These are phyloP conservation scores for Chaetophractus vellerosus DNA, from an alignment of 2,797 vertebrate genomes.

Conservation along the genomic window DNA sequence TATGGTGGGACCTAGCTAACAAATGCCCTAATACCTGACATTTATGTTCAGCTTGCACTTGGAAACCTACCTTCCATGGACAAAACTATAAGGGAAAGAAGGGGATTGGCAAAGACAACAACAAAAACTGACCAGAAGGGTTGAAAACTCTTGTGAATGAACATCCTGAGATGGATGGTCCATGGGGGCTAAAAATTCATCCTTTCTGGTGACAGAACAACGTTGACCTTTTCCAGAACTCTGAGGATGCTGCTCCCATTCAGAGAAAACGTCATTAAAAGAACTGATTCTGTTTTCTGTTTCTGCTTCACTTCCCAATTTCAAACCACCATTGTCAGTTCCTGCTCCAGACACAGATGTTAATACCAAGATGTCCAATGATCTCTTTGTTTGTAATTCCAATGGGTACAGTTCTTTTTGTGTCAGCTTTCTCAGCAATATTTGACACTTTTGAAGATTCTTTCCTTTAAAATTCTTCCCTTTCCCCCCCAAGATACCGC, in stretches of 20 bases:
- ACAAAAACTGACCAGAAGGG: neutral
- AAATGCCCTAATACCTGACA: neutral
- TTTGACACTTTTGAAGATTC: neutral
- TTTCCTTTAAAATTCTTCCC: neutral
- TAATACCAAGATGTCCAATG: neutral
- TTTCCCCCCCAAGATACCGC: neutral
- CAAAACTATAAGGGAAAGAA: neutral
- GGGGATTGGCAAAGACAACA: neutral
- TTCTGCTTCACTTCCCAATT: neutral
- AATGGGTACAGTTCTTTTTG: neutral
- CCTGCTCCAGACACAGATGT: neutral
- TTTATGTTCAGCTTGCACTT: neutral
- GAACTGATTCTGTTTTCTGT: neutral
- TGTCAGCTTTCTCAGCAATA: neutral
- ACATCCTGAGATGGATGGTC: neutral
- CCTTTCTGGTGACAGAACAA: neutral
- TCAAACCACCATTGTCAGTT: neutral
- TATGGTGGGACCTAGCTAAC: rapidly evolving
- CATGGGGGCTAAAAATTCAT: neutral
- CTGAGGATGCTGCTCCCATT: neutral
- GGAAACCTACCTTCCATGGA: rapidly evolving
- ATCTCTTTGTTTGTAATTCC: neutral
- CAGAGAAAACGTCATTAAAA: neutral
- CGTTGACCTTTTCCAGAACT: neutral
- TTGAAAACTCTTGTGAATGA: neutral